These are phyloP conservation scores for Ryuthela nishihirai DNA, from an alignment of 2,888 invertebrate species.

Conservation along the genomic window DNA sequence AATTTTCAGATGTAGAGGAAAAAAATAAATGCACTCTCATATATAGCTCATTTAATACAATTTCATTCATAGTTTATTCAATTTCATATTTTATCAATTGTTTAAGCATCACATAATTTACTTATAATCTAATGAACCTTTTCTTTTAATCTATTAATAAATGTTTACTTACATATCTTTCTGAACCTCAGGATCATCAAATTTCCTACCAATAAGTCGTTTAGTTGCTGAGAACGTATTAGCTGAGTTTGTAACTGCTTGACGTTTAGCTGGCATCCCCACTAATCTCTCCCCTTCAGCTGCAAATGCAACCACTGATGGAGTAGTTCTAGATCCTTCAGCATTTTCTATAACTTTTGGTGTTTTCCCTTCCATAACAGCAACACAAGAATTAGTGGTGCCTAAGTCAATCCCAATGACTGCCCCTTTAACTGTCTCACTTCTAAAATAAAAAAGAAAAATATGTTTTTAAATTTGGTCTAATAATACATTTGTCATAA, in stretches of 20 bases:
- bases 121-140: no score
- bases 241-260: constrained; percentile 94
- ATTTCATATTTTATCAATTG: no score
- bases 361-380: constrained; percentile 97
- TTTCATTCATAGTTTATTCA: no score
- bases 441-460: no score
- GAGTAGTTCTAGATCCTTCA: constrained; percentile 94
- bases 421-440: constrained; percentile 71
- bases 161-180: constrained; percentile 81
- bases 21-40: no score
- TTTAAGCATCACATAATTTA: no score
- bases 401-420: constrained; percentile 99
- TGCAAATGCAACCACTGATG: constrained; percentile 94
- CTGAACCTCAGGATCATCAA: constrained; percentile 92
- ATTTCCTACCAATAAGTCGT: constrained; percentile 89
- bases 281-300: constrained; percentile 86
- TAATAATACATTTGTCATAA: no score
- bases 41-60: no score
- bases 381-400: constrained; percentile 99
- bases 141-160: no score
- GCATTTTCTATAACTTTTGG: constrained; percentile 95
- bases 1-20: no score
- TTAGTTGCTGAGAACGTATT: constrained; percentile 99
- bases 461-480: no score
- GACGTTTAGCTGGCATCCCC: constrained; percentile 97